These are phyloP conservation scores for Nesogale talazaci DNA, from an alignment of 2,113 vertebrate genomes.

Conservation along the genomic window DNA sequence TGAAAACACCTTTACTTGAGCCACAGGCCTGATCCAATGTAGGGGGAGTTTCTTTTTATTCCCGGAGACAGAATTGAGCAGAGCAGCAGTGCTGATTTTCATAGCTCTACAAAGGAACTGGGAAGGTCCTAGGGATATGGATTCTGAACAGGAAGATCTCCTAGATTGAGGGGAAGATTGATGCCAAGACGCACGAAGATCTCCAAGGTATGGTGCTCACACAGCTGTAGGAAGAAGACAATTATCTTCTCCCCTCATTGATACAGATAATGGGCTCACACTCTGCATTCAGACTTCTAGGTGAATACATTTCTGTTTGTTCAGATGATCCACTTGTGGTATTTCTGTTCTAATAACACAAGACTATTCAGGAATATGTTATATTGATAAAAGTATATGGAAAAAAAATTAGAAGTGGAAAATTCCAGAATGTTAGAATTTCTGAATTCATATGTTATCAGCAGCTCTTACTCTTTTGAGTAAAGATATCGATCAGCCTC, in stretches of 20 bases:
- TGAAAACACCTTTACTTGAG: not conserved
- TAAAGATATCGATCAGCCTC: slow-evolving; percentile 55
- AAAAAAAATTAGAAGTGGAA: slow-evolving; percentile 43
- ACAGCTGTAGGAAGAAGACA: not conserved
- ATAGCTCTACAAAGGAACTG: not conserved
- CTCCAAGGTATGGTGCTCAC: not conserved
- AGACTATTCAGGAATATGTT: not conserved
- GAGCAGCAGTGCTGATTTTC: not conserved
- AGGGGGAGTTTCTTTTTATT: not conserved
- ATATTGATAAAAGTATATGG: slow-evolving; percentile 43
- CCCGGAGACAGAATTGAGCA: not conserved
- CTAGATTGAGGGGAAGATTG: not conserved
- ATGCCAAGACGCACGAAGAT: not conserved
- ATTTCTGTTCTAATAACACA: not conserved
- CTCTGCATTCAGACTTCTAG: not conserved
- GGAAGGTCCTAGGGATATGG: not conserved
- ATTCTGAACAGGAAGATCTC: not conserved
- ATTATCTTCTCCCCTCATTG: not conserved
- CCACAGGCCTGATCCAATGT: not conserved
- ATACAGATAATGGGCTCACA: not conserved
- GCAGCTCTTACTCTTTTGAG: slow-evolving; percentile 36
- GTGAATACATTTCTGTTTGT: not conserved
- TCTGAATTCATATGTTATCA: slow-evolving; percentile 32
- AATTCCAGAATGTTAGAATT: slow-evolving; percentile 3
- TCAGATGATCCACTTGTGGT: not conserved